Base-by-base conservation (phyloP, 2,113 vertebrate genomes). In the Serilophus lunatus region DNA sequence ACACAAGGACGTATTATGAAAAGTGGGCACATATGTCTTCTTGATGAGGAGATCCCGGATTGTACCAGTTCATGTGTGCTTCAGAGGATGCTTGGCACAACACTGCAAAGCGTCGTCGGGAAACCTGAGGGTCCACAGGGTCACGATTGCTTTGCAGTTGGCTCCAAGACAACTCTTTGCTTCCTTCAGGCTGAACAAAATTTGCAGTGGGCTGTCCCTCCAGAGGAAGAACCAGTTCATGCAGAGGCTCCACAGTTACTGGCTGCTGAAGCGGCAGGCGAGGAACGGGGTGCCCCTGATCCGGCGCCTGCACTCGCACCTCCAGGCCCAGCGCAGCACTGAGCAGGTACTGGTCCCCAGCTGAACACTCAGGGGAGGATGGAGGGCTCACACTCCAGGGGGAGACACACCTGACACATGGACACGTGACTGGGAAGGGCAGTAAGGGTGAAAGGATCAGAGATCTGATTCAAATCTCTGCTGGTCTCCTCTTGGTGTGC, bases 151-250 rank as follows among this genome's bases (percentile, higher is more conserved):
- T 72, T 82, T 63, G 40, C 54, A 25, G 20, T 35, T 49, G 40
- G 19, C 69, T 96, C 90, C 79, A 11, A 84, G 57, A 92, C 86
- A 24, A 82, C 68, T 96, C 82, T 97, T 90, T 95, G 90, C 95
- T 96, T 96, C 63, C 92, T 92, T 63, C 97, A 99, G 99, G 98
- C 98, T 99, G 97, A 99, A 98, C 97, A 99, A 98, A 96, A 98
- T 99, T 94, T 99, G 98, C 97, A 99, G 98, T 85, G 99, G 99
- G 95, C 98, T 99, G 50, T 96, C 98, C 79, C 95, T 99, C 92
- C 99, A 99, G 97, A 99, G 97, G 97, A 99, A 99, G 98, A 99
- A 97, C 96, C 99, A 99, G 95, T 99, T 99, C 97, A 99, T 99
- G 98, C 99, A 99, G 95, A 97, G 99, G 94, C 98, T 99, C 70